phyloP scores from a whole-genome alignment of 2,113 vertebrate genomes.

The Strix uralensis region DNA sequence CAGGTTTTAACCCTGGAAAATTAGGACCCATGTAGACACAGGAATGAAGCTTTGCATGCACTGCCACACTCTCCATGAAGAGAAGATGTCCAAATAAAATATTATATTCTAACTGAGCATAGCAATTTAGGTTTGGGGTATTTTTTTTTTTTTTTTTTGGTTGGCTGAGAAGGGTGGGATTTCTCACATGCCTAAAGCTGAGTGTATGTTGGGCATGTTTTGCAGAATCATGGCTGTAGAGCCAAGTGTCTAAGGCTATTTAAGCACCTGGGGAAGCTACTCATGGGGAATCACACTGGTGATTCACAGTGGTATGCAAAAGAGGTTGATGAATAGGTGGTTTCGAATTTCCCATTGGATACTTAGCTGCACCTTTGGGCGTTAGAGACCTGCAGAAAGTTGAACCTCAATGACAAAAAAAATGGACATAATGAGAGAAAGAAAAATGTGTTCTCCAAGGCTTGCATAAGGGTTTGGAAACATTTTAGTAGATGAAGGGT shows the following conservation, averaged over 20 bases:
- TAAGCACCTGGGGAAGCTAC: neutral
- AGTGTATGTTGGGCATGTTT: neutral
- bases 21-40: neutral
- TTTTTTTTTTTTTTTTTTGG: neutral
- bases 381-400: neutral
- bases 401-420: neutral
- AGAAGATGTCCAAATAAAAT: neutral
- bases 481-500: neutral
- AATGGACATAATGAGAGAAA: neutral
- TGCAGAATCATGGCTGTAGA: neutral
- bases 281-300: neutral
- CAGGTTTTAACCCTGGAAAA: conserved; percentile 1
- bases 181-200: neutral
- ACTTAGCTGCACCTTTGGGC: neutral
- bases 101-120: neutral
- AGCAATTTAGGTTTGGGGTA: neutral
- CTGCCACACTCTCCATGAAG: neutral
- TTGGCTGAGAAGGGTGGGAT: neutral
- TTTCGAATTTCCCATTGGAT: neutral
- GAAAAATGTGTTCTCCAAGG: neutral
- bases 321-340: neutral
- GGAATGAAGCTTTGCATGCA: neutral
- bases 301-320: neutral
- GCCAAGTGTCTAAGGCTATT: neutral
- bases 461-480: neutral